A percentile compares a stretch with the other conserved stretches of the same genome.
Evolutionary conservation across 2,888 invertebrate species (phyloP).

Genomic region (Phyllotreta striolata): DNA sequence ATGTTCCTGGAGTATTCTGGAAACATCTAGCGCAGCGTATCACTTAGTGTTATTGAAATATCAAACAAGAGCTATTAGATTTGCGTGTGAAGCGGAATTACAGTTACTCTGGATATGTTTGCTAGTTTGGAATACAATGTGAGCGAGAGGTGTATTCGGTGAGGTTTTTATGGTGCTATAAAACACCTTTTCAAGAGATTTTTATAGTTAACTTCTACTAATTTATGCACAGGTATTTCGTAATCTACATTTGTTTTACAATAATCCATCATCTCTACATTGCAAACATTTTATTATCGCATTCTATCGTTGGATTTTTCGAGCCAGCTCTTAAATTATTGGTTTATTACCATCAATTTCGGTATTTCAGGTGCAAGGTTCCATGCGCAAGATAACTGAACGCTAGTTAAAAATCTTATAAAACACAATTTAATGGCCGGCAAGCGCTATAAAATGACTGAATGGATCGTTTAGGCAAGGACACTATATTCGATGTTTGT

Average conservation of each 20-base stretch:
- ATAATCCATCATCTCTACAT: too few relatives aligned
- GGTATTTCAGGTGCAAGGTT: background rate
- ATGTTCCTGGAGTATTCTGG: conserved; percentile 35
- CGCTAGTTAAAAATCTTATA: background rate
- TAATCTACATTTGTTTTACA: too few relatives aligned
- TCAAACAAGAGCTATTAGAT: conserved; percentile 43
- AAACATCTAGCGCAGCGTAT: conserved; percentile 43
- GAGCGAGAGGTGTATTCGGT: background rate
- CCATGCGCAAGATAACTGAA: background rate
- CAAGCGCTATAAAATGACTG: conserved; percentile 16
- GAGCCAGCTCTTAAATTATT: too few relatives aligned
- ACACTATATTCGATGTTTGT: conserved; percentile 17
- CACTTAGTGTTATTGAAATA: conserved; percentile 53
- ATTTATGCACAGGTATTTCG: too few relatives aligned
- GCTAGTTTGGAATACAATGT: conserved; percentile 1
- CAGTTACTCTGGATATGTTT: conserved; percentile 16
- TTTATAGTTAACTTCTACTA: too few relatives aligned
- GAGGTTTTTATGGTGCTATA: background rate
- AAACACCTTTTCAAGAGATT: too few relatives aligned
- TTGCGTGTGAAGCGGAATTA: conserved; percentile 33
- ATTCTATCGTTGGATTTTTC: too few relatives aligned
- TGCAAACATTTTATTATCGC: too few relatives aligned
- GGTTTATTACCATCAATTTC: background rate
- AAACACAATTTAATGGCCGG: conserved; percentile 4
- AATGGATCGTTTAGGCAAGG: conserved; percentile 16